Conservation (phyloP, 2,888 invertebrate species). For the Blera fallax region DNA sequence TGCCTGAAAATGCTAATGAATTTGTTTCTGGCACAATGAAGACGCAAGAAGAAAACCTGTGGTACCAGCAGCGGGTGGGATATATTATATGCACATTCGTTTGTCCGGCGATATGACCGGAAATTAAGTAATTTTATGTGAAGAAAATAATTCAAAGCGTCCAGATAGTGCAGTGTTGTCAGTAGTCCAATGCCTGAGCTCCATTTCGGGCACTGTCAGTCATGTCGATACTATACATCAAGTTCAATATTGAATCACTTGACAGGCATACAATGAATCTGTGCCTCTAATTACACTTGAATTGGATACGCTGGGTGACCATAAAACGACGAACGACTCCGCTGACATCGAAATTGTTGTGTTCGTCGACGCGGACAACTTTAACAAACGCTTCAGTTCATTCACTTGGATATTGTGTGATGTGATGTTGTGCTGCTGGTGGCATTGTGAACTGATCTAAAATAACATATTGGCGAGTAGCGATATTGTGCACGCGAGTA, state of each 20-base stretch:
- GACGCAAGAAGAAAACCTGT: constrained; percentile 25
- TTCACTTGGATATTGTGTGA: constrained; percentile 48
- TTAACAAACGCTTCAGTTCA: constrained; percentile 65
- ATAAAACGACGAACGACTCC: constrained; percentile 15
- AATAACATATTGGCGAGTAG: constrained; percentile 56
- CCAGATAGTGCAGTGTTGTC: background rate
- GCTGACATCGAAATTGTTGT: constrained; percentile 36
- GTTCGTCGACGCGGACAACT: constrained; percentile 37
- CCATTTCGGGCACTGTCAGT: constrained; percentile 11
- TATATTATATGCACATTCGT: constrained; percentile 39
- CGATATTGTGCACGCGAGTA: constrained; percentile 59
- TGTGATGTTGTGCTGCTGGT: constrained; percentile 4
- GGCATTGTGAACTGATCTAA: constrained; percentile 55
- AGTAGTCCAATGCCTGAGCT: background rate
- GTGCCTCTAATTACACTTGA: constrained; percentile 65
- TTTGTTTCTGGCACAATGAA: constrained; percentile 36
- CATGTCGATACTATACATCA: constrained; percentile 52
- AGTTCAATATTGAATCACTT: constrained; percentile 70
- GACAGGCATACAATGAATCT: constrained; percentile 46
- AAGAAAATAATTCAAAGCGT: constrained; percentile 7
- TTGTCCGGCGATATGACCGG: constrained; percentile 46
- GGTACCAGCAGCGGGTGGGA: constrained; percentile 31
- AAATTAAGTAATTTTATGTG: constrained; percentile 54
- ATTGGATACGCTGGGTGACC: constrained; percentile 66
- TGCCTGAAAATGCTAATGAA: constrained; percentile 56